Base-by-base conservation (phyloP, 1,140 invertebrate species). In the Branchinecta lynchi region DNA sequence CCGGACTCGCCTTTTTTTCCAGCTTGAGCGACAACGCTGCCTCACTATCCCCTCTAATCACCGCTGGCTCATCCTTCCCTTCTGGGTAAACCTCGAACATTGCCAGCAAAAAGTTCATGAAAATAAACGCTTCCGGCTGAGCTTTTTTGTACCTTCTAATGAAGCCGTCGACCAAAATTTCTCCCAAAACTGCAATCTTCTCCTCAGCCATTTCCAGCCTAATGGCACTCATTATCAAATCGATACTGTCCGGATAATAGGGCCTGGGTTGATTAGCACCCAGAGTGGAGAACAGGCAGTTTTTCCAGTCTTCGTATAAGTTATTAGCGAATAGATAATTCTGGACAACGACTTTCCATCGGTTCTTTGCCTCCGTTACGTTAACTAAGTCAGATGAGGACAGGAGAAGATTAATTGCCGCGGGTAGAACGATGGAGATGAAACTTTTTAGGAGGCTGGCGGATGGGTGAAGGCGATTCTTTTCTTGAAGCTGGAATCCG, bases 231-330 rank as follows among this genome's bases (percentile, higher is more conserved):
- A 60, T 60, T 60, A 60, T 60, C 17, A 20, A 12, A 15, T 60
- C 17, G 12, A 60, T 15, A 60, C 12, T 60, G 51, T 60, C 51
- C 3, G 51, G 51, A 60, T 60, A 60, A 20, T 60, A 20, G 17
- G 51, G 51, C 12, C 12, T 60, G 12, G 12, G 12, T 20, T 60
- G 12, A 12, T 60, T 60, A 12, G 12, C 17, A 15, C 17, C 51
- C 17, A 20, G 51, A 15, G 17, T 60, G 17, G 51, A 60, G 6
- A 15, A 20, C 12, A 60, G 51, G 51, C 12, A 60, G 12, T 60
- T 60, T 60, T 60, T 60, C 51, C 51, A 60, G 51, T 60, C 51
- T 60, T 60, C 51, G 17, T 60, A 60, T 20, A 60, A 20, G 12
- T 60, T 12, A 20, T 60, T 60, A 20, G 12, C 51, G 17, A 60